These are phyloP conservation scores for Carassius auratus DNA, from an alignment of 2,113 vertebrate species.

Conservation along the genomic window DNA sequence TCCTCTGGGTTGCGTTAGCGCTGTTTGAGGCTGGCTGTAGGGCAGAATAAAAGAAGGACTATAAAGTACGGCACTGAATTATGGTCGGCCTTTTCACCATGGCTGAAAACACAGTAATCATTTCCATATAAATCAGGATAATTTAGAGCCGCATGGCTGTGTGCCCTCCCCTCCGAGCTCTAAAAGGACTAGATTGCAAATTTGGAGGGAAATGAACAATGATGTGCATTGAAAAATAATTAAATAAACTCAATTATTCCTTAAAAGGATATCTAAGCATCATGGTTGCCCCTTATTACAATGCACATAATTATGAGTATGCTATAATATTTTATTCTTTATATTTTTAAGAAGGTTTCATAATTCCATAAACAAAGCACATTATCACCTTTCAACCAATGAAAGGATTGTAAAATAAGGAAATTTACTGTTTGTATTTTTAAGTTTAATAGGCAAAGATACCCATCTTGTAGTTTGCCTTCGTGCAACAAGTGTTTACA, in stretches of 20 bases:
- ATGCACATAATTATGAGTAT: slow-evolving; percentile 4
- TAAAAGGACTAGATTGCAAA: slow-evolving; percentile 60
- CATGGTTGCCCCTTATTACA: slow-evolving; percentile 11
- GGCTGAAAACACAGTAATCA: slow-evolving; percentile 69
- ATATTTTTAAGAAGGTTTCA: background rate
- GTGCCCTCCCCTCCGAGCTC: slow-evolving; percentile 51
- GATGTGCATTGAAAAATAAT: slow-evolving; percentile 43
- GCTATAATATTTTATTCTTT: background rate
- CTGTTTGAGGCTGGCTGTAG: slow-evolving; percentile 51
- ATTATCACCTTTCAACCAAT: slow-evolving; percentile 42
- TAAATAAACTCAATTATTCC: slow-evolving; percentile 47
- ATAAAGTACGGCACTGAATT: slow-evolving; percentile 63
- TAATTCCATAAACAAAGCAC: slow-evolving; percentile 5
- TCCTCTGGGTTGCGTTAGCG: slow-evolving; percentile 38
- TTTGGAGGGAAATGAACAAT: slow-evolving; percentile 61
- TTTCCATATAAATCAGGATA: slow-evolving; percentile 74
- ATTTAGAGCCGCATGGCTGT: slow-evolving; percentile 66
- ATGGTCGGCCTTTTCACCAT: slow-evolving; percentile 63
- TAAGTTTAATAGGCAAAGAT: slow-evolving; percentile 45
- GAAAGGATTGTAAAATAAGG: slow-evolving; percentile 57
- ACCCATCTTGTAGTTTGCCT: slow-evolving; percentile 55
- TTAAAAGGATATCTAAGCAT: slow-evolving; percentile 37
- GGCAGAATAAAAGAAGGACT: slow-evolving; percentile 60
- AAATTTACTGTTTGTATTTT: slow-evolving; percentile 59
- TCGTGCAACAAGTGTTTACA: slow-evolving; percentile 25